Conservation (phyloP, 2,113 vertebrate species). For the Sceloporus undulatus region DNA sequence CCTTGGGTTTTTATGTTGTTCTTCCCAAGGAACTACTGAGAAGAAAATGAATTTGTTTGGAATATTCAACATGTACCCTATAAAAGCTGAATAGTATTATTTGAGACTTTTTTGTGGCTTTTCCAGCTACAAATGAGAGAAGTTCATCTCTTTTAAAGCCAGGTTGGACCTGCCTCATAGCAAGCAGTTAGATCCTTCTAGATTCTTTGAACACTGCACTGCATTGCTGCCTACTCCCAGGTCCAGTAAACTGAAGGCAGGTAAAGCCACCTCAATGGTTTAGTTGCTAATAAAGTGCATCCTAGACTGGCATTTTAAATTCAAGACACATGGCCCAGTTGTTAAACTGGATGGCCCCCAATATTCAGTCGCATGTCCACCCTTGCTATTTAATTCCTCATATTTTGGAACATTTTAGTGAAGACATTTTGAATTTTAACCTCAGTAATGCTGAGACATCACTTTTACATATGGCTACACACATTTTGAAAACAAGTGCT, state of each 20-base stretch:
- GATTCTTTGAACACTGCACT: no score
- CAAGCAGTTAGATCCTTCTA: background rate
- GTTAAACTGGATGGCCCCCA: background rate
- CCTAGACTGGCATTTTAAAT: background rate
- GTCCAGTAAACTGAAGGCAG: background rate
- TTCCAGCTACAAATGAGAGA: background rate
- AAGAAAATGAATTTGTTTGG: background rate
- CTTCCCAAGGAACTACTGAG: background rate
- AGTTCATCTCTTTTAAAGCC: no score
- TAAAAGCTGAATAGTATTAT: background rate
- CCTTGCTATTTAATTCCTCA: background rate
- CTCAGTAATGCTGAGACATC: background rate
- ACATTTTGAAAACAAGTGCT: background rate
- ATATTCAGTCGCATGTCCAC: background rate
- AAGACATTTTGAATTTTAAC: background rate
- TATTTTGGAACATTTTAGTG: no score
- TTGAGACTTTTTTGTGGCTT: background rate
- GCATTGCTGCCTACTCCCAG: background rate
- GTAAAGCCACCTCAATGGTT: background rate
- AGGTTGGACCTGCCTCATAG: no score
- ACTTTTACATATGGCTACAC: background rate
- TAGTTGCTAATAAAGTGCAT: background rate
- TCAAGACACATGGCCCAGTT: background rate
- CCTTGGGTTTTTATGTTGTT: background rate
- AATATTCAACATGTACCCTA: background rate